Base-by-base conservation (phyloP, 2,113 vertebrate species). In the Grammomys surdaster region DNA sequence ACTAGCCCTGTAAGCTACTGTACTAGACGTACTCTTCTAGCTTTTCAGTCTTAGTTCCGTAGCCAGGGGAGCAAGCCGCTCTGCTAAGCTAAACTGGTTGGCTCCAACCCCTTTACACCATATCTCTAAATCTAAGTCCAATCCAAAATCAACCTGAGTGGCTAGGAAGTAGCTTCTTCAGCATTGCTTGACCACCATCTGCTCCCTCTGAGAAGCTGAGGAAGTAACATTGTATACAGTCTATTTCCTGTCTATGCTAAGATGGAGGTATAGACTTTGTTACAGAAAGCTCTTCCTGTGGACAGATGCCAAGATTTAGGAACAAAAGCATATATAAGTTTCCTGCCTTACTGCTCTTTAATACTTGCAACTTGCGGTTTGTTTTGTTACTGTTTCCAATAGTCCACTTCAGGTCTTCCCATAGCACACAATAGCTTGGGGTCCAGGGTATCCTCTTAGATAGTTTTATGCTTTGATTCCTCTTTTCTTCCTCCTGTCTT, bases 1-100 rank as follows among this genome's bases (percentile, higher is more conserved):
- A 89, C 96, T 24, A 92, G 98, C 81, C 98, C 98, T 77, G 99
- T 99, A 98, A 97, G 98, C 56, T 3, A 43, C n/a, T 12, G 14
- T 24, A 33, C 28, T 19, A 76, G 73, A 36, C 19, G 0, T 33
- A 19, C 19, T 12, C 28, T 31, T 43, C 4, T 54, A 48, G 46
- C 75, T 78, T 36, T 5, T 43, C 4, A 63, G 1, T 43, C 43
- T 48, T 10, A 76, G 69, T 33, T 75, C 26, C 17, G 10, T 4
- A 40, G 70, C 11, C 33, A 33, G 51, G 28, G 28, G 24, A 89
- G 9, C 6, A 8, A 10, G 0, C 4, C 10, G 3, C 43, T 0
- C 19, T 10, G 0, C 70, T 67, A 67, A 67, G 26, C 17, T 48
- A 31, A 19, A 46, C 58, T 67, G 82, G 7, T 67, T 46, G 28